These are phyloP conservation scores for Caenorhabditis imperialis DNA, from an alignment of 2,888 invertebrate species.

Conservation along the genomic window DNA sequence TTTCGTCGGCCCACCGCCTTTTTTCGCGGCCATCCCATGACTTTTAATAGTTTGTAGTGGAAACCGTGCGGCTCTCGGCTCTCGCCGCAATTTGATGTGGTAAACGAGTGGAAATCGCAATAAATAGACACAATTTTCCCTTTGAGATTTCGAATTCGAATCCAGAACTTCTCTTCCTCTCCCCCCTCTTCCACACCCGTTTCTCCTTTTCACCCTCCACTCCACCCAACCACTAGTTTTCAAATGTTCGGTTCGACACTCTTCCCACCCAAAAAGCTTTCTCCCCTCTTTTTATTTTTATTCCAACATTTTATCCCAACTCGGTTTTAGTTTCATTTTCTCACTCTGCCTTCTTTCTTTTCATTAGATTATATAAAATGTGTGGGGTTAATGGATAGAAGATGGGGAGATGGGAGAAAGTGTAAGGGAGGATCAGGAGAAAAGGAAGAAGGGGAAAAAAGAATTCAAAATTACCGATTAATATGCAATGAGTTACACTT, in stretches of 20 bases:
- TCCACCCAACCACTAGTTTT: constrained; percentile 9
- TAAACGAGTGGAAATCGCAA: constrained; percentile 52
- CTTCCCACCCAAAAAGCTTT: too few species aligned
- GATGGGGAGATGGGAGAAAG: constrained; percentile 9
- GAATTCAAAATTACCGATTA: constrained; percentile 40
- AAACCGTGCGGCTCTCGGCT: background rate
- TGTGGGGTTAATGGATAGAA: constrained; percentile 6
- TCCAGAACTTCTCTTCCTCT: constrained; percentile 28
- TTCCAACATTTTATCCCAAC: too few species aligned
- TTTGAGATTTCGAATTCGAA: constrained; percentile 53
- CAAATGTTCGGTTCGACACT: too few species aligned
- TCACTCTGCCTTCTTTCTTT: too few species aligned
- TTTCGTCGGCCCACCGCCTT: constrained; percentile 19
- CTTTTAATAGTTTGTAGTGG: too few species aligned
- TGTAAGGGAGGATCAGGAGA: constrained; percentile 2
- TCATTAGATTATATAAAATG: too few species aligned
- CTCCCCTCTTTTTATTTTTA: too few species aligned
- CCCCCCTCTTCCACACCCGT: background rate
- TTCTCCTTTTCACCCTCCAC: background rate
- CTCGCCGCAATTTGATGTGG: constrained; percentile 43
- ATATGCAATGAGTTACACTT: constrained; percentile 30
- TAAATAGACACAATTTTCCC: constrained; percentile 53
- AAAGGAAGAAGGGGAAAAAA: constrained; percentile 15
- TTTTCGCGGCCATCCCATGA: too few species aligned
- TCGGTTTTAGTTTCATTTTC: too few species aligned